Percentiles rank a stretch among this genome's conserved stretches.
These are phyloP conservation scores for Corella eumyota DNA, from an alignment of 23 tunicate species.

Conservation along the genomic window DNA sequence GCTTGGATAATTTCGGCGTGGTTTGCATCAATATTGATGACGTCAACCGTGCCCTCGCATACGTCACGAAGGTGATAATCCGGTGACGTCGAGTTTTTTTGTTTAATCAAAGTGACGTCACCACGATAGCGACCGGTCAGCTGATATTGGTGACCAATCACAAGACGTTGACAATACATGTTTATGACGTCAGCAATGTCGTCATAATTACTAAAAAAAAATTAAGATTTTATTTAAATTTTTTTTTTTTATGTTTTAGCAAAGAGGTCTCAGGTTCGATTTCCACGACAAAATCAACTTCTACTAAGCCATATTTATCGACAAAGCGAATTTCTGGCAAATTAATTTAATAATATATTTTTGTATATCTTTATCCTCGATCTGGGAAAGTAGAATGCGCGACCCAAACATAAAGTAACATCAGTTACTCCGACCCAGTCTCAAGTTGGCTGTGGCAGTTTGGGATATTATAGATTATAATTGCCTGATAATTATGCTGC, in stretches of 20 bases:
- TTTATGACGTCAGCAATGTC: background rate
- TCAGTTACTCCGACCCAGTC: too few species aligned
- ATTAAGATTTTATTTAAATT: background rate
- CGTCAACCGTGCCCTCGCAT: slow-evolving; percentile 7
- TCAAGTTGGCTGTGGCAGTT: too few species aligned
- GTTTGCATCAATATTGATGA: slow-evolving; percentile 4
- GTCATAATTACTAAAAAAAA: background rate
- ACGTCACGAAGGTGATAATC: slow-evolving; percentile 11
- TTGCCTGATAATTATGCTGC: too few species aligned
- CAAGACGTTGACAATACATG: background rate
- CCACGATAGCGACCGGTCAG: slow-evolving; percentile 6
- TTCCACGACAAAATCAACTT: too few species aligned
- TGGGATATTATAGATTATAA: too few species aligned
- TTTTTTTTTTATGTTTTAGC: background rate
- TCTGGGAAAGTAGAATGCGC: too few species aligned
- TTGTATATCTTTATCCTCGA: too few species aligned
- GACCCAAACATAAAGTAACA: too few species aligned
- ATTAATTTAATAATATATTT: too few species aligned
- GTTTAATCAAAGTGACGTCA: slow-evolving; percentile 4
- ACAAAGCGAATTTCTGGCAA: too few species aligned
- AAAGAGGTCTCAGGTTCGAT: background rate
- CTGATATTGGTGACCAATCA: slow-evolving; percentile 1
- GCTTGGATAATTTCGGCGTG: slow-evolving; percentile 3
- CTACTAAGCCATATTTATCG: too few species aligned
- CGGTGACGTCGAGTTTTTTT: slow-evolving; percentile 2